Conservation (phyloP, 2,888 invertebrate genomes). For the Epiblema foenella region DNA sequence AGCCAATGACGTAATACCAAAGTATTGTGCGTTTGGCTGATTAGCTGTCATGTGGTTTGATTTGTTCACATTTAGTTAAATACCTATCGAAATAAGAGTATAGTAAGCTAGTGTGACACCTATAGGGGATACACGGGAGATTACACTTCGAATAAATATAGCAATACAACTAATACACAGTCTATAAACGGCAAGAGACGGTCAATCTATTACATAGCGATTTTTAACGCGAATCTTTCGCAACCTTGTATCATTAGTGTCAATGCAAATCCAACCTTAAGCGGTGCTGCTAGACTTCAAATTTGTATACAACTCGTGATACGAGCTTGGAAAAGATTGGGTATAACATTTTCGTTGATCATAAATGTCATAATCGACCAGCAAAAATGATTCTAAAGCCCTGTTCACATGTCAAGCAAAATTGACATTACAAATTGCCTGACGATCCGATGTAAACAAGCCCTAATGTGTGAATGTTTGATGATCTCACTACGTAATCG, state of each 20-base stretch:
- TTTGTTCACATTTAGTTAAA: no score
- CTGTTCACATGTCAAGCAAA: no score
- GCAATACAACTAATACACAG: conserved; percentile 74
- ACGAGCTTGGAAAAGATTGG: conserved; percentile 8
- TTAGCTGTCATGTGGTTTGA: no score
- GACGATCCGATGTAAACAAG: not conserved
- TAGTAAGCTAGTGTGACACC: conserved; percentile 5
- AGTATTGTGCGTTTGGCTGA: no score
- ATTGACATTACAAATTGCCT: not conserved
- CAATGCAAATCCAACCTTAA: not conserved
- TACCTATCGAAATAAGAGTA: no score
- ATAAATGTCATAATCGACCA: no score
- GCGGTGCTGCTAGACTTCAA: not conserved
- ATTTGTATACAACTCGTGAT: conserved; percentile 1
- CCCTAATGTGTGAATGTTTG: not conserved
- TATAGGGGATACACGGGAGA: conserved; percentile 66
- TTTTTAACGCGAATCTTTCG: not conserved
- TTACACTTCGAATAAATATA: conserved; percentile 67
- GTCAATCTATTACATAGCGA: conserved; percentile 19
- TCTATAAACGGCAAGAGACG: conserved; percentile 69
- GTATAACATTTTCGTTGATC: not conserved
- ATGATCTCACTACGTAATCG: conserved; percentile 11
- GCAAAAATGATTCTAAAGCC: not conserved
- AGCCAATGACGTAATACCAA: no score
- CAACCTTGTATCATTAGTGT: conserved; percentile 13